phyloP scores from a whole-genome alignment of 2,113 vertebrate genomes.

The Mohoua ochrocephala region DNA sequence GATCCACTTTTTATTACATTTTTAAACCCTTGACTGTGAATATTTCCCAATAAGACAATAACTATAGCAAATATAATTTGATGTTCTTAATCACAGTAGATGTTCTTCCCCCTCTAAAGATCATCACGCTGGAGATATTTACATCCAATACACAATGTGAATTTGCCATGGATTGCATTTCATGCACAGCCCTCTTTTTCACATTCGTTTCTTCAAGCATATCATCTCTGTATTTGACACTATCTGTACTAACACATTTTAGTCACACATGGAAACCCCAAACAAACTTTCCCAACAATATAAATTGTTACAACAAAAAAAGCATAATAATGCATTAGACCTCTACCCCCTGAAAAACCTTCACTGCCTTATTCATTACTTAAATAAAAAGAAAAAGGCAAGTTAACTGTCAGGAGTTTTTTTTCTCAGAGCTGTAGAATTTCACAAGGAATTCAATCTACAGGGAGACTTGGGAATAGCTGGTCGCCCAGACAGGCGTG shows the following conservation, averaged over 20 bases:
- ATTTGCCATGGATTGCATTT: constrained; percentile 17
- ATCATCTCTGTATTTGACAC: constrained; percentile 21
- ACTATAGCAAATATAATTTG: constrained; percentile 69
- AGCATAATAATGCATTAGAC: constrained; percentile 35
- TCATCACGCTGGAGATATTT: constrained; percentile 38
- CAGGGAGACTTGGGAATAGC: constrained; percentile 46
- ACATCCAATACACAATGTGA: constrained; percentile 19
- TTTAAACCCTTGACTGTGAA: constrained; percentile 67
- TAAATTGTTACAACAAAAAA: constrained; percentile 31
- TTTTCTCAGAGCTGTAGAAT: constrained; percentile 62
- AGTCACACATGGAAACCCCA: constrained; percentile 5
- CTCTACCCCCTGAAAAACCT: constrained; percentile 58
- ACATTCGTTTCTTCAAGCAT: background rate
- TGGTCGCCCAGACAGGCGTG: constrained; percentile 62
- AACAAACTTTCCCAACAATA: constrained; percentile 30
- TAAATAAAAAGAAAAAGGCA: constrained; percentile 59
- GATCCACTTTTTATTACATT: constrained; percentile 73
- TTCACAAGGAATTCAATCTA: constrained; percentile 68
- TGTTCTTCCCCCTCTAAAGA: constrained; percentile 40
- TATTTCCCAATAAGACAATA: constrained; percentile 71
- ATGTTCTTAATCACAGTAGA: constrained; percentile 63
- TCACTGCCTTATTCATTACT: constrained; percentile 57
- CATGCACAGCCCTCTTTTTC: background rate
- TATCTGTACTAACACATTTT: constrained; percentile 41
- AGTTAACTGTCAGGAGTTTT: constrained; percentile 60